Percentiles rank a stretch among this genome's conserved stretches.
Evolutionary conservation across 1,140 invertebrate genomes (phyloP).

Genomic region (Cepaea nemoralis): DNA sequence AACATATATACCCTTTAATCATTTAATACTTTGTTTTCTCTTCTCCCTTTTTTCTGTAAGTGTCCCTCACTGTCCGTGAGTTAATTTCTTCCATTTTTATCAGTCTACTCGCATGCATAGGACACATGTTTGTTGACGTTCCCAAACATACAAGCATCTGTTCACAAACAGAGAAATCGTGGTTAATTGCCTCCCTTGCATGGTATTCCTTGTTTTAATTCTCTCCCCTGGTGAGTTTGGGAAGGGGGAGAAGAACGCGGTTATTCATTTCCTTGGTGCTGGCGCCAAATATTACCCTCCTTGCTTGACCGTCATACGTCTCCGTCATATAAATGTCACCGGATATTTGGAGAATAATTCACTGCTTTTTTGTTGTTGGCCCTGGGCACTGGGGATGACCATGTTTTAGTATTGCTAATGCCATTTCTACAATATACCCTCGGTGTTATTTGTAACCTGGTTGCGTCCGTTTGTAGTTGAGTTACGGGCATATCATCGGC

Average conservation of each 20-base stretch:
- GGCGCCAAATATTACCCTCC: background rate
- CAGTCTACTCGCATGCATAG: background rate
- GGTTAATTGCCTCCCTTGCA: slow-evolving; percentile 17
- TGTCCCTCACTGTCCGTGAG: background rate
- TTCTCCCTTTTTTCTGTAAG: too few relatives aligned
- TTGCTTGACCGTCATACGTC: background rate
- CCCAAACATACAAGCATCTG: slow-evolving; percentile 6
- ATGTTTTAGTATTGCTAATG: too few relatives aligned
- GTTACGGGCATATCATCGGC: too few relatives aligned
- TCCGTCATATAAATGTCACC: background rate
- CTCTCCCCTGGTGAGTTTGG: background rate
- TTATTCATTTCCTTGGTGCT: background rate
- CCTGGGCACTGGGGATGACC: too few relatives aligned
- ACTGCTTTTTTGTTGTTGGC: background rate
- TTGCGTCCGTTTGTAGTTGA: too few relatives aligned
- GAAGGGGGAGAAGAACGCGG: background rate
- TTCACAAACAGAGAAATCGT: slow-evolving; percentile 5
- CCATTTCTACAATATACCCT: too few relatives aligned
- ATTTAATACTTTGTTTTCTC: too few relatives aligned
- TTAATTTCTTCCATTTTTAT: background rate
- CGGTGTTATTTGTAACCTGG: too few relatives aligned
- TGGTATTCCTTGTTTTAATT: background rate
- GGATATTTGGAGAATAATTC: slow-evolving; percentile 10
- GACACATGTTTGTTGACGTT: background rate
- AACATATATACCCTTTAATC: too few relatives aligned